Evolutionary conservation across 2,888 invertebrate genomes (phyloP), one percentile per base, ranked within the genome.

Genomic region (Pollenia labialis): DNA sequence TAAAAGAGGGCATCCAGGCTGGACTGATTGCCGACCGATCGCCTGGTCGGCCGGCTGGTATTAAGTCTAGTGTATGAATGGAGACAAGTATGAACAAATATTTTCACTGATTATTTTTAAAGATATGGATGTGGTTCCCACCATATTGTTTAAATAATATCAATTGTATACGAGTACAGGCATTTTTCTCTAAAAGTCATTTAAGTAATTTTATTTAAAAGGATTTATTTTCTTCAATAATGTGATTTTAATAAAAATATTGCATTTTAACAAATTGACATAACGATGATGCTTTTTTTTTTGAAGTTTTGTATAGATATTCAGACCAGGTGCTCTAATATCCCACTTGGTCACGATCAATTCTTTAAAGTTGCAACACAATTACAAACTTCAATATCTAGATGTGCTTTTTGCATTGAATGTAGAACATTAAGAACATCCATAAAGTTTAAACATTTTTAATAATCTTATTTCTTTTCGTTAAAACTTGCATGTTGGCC

Each of bases 81-180:
- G 42, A 80, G 80, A 52, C 71, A 76, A 62, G 71, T 76, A 76
- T 74, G 62, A 66, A 72, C 48, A 82, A 80, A 72, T 80, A 82
- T 87, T 87, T 85, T 72, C 44, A 40, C 75, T 82, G 87, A 87
- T 87, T 87, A 79, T 79, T 72, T 62, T 11, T 0, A 32, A 48
- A 81, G 91, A 91, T 91, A 91, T 92, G 91, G 89, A 90, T 90
- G 90, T 90, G 89, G 92, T 91, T 91, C 91, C 92, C 91, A 91
- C 88, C 85, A 88, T 87, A 62, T 60, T 79, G 32, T 32, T 58
- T 7, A 58, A 32, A 58, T 23, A 58, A 14, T 32, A 32, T 32
- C 32, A 32, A 32, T 32, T 32, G 32, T 32, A 32, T 32, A 32
- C 6, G 32, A 32, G 32, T 18, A 7, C 12, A 14, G 6, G 44